Conservation (phyloP, 2,888 invertebrate species). For the Phengaris alcon region DNA sequence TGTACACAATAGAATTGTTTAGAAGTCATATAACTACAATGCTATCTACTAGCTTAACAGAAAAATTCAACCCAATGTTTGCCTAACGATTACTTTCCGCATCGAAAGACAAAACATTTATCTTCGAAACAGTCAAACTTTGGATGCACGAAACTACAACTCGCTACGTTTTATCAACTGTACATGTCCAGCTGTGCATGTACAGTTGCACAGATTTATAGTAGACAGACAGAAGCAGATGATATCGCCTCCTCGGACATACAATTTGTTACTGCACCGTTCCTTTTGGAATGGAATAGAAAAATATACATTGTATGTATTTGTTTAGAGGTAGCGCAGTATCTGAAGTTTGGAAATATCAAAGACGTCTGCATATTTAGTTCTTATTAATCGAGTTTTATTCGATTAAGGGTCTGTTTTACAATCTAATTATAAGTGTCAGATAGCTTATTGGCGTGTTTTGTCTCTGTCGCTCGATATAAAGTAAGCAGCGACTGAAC, state of each 20-base stretch:
- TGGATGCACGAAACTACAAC: not conserved
- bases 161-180: too few species aligned
- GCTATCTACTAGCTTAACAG: too few species aligned
- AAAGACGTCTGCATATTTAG: not conserved
- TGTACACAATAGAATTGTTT: too few species aligned
- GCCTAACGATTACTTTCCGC: not conserved
- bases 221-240: not conserved
- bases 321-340: not conserved
- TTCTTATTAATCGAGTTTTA: too few species aligned
- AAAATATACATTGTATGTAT: not conserved
- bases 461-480: too few species aligned
- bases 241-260: conserved; percentile 5
- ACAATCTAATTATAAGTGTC: too few species aligned
- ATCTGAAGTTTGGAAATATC: not conserved
- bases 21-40: too few species aligned
- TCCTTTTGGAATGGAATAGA: not conserved
- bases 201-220: not conserved
- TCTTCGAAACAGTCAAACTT: conserved; percentile 3
- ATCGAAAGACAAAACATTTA: conserved; percentile 7
- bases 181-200: not conserved
- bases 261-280: not conserved
- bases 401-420: too few species aligned
- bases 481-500: too few species aligned
- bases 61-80: too few species aligned
- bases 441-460: too few species aligned